Base-by-base conservation (phyloP, 2,113 vertebrate genomes). In the Rutilus rutilus region DNA sequence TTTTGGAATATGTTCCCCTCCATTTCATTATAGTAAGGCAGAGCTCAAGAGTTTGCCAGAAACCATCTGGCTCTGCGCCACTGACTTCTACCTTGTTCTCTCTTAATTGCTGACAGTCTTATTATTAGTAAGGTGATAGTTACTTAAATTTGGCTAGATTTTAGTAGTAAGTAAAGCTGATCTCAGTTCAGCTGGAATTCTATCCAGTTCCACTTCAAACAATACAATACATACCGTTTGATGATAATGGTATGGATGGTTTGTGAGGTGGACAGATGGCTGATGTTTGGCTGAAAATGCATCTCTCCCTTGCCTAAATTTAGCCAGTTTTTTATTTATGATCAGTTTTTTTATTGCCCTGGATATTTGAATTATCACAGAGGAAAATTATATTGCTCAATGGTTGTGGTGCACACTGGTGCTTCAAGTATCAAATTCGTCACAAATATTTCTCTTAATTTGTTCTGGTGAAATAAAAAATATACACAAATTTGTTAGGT, bases 1-100 rank as follows among this genome's bases (percentile, higher is more conserved):
- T 89, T 86, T 85, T 82, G 82, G 54, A 85, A 21, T 30, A 21
- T 50, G 80, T 52, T 71, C 7, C 82, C 80, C 25, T 76, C 39
- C 30, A 21, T 71, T 84, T 75, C 67, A 76, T 81, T 76, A n/a
- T 23, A 47, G 47, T 19, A 71, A 12, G 19, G 17, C 27, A n/a
- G 47, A 71, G 25, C 60, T 67, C 39, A 47, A 8, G 79, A 10
- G 33, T 67, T 81, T 81, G 60, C 42, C 42, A 33, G 9, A 39
- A 82, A 17, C 19, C 27, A n/a, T 36, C 30, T 71, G 80, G 64
- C 27, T 82, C 6, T 82, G 64, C 0, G 10, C 17, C 60, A 11
- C 47, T 54, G 47, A 50, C 47, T 52, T 76, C 1, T 76, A 76
- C 45, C 74, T 65, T 42, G 75, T 57, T 78, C 74, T 52, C 4